phyloP scores from a whole-genome alignment of 2,797 vertebrate genomes.

The Ataeniobius toweri region DNA sequence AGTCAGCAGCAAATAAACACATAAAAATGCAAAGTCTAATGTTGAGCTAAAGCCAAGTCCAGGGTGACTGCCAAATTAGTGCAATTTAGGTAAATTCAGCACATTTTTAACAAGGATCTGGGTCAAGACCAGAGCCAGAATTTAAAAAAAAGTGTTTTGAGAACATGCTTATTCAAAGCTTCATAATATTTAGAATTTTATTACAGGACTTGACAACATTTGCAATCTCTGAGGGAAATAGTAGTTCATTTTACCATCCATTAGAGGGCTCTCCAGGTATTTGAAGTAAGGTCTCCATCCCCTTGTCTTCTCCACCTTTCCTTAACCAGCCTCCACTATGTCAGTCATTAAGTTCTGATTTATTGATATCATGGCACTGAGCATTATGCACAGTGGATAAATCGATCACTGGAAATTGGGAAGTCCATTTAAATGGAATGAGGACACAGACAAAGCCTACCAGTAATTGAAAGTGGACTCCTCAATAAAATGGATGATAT shows the following conservation, averaged over 20 bases:
- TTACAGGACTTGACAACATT: background rate
- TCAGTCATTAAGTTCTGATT: constrained; percentile 53
- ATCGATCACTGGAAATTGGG: constrained; percentile 53
- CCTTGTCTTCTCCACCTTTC: constrained; percentile 21
- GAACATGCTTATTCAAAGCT: background rate
- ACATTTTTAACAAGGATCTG: constrained; percentile 8
- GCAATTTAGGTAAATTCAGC: background rate
- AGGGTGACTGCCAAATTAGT: constrained; percentile 4
- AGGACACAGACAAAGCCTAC: constrained; percentile 42
- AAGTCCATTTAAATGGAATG: constrained; percentile 54
- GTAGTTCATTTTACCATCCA: constrained; percentile 47
- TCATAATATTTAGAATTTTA: background rate
- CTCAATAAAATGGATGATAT: constrained; percentile 35
- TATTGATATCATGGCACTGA: constrained; percentile 49
- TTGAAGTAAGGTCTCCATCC: constrained; percentile 45
- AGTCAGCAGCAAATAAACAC: constrained; percentile 7
- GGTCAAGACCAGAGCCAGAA: constrained; percentile 4
- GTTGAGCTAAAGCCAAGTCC: constrained; percentile 4
- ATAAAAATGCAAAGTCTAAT: background rate
- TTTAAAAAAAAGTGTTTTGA: background rate
- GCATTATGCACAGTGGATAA: constrained; percentile 49
- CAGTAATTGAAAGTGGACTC: constrained; percentile 63
- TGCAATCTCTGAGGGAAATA: constrained; percentile 7
- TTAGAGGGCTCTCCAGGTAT: constrained; percentile 73
- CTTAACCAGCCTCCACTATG: constrained; percentile 33